phyloP scores from a whole-genome alignment of 2,113 vertebrate species.

The Salvelinus alpinus region DNA sequence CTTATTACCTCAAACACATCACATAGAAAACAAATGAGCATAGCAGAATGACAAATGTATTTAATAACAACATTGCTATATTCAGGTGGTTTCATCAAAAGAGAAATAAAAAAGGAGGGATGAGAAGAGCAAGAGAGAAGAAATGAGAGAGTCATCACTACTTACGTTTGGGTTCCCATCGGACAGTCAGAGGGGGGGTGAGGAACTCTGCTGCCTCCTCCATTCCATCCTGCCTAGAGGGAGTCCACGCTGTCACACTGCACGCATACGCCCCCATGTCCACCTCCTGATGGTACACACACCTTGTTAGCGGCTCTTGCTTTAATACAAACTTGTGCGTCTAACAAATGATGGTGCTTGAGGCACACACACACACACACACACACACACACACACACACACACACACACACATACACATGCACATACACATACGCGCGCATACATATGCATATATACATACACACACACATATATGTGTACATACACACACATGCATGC shows the following conservation, averaged over 20 bases:
- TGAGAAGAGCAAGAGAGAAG: not conserved
- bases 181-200: slow-evolving; percentile 73
- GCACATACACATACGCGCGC: no score
- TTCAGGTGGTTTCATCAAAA: not conserved
- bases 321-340: not conserved
- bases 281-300: slow-evolving; percentile 59
- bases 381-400: slow-evolving; percentile 27
- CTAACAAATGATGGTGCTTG: not conserved
- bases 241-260: slow-evolving; percentile 78
- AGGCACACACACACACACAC: slow-evolving; percentile 11
- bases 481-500: slow-evolving; percentile 4
- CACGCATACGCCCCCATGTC: slow-evolving; percentile 88
- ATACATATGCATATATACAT: no score
- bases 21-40: no score
- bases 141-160: not conserved
- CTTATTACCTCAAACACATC: not conserved
- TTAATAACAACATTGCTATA: no score
- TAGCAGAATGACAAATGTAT: no score
- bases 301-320: not conserved
- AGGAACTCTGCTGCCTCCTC: slow-evolving; percentile 74
- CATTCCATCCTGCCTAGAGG: slow-evolving; percentile 73
- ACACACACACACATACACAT: slow-evolving; percentile 28
- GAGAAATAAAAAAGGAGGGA: not conserved
- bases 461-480: no score
- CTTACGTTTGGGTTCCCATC: slow-evolving; percentile 86